phyloP scores from a whole-genome alignment of 2,113 vertebrate species.

The Proteles cristata region DNA sequence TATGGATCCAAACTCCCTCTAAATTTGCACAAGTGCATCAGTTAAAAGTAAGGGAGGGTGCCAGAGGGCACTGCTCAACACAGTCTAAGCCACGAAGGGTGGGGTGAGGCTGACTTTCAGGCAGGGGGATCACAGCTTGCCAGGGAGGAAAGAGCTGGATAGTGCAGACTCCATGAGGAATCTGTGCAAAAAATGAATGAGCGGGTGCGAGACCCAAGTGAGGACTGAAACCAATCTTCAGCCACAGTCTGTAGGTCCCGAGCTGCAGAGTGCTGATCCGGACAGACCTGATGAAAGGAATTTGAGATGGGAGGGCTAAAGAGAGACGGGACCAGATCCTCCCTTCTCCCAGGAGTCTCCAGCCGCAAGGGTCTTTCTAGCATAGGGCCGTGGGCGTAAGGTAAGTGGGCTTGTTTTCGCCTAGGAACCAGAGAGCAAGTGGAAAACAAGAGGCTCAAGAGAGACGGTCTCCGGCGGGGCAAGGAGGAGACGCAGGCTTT shows the following conservation, averaged over 20 bases:
- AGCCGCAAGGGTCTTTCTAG: background rate
- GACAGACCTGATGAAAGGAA: background rate
- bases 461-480: background rate
- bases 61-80: background rate
- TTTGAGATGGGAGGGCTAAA: background rate
- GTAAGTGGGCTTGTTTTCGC: background rate
- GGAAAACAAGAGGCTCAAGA: conserved; percentile 52
- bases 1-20: background rate
- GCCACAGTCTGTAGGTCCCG: background rate
- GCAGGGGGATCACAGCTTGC: background rate
- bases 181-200: background rate
- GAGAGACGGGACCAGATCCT: background rate
- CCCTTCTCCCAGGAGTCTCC: background rate
- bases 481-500: background rate
- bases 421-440: conserved; percentile 34
- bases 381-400: background rate
- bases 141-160: background rate
- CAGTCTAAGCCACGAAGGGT: background rate
- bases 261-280: background rate
- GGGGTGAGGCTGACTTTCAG: background rate
- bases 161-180: background rate
- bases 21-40: background rate
- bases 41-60: background rate
- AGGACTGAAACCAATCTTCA: background rate
- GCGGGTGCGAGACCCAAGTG: background rate